A percentile compares a stretch with the other conserved stretches of the same genome.
These are phyloP conservation scores for Hapalemur alaotrensis DNA, from an alignment of 2,797 vertebrate genomes.

Conservation along the genomic window DNA sequence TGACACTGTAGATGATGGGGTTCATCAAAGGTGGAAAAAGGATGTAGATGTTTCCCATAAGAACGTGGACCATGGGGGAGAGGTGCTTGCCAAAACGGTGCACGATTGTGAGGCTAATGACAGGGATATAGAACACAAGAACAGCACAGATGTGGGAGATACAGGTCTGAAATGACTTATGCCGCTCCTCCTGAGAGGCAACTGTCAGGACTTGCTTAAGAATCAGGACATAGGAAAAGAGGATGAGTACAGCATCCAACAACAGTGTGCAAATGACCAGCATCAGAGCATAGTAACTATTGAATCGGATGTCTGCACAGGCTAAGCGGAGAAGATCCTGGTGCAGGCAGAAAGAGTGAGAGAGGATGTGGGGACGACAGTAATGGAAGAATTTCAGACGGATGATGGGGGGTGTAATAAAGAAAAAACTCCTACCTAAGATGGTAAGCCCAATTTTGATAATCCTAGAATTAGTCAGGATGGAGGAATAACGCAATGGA, in stretches of 20 bases:
- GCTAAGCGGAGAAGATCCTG: constrained; percentile 23
- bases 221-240: constrained; percentile 54
- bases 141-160: constrained; percentile 46
- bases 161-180: constrained; percentile 51
- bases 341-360: constrained; percentile 62
- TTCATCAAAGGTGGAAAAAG: constrained; percentile 48
- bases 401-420: constrained; percentile 40
- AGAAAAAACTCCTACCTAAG: constrained; percentile 20
- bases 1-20: constrained; percentile 48
- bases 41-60: constrained; percentile 49
- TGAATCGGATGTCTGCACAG: constrained; percentile 73
- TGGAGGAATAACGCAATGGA: constrained; percentile 8
- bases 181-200: constrained; percentile 17
- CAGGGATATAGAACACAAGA: constrained; percentile 34
- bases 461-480: constrained; percentile 73
- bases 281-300: constrained; percentile 82
- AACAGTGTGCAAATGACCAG: constrained; percentile 33
- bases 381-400: constrained; percentile 36
- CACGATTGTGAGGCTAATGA: constrained; percentile 45
- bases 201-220: constrained; percentile 48
- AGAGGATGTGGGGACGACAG: constrained; percentile 1
- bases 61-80: neutral
- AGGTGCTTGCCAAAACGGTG: constrained; percentile 17
- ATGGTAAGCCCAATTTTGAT: constrained; percentile 9
- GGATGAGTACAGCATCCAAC: constrained; percentile 39